A percentile compares a stretch with the other conserved stretches of the same genome.
phyloP scores from a whole-genome alignment of 2,888 invertebrate genomes.

The Platycheirus albimanus region DNA sequence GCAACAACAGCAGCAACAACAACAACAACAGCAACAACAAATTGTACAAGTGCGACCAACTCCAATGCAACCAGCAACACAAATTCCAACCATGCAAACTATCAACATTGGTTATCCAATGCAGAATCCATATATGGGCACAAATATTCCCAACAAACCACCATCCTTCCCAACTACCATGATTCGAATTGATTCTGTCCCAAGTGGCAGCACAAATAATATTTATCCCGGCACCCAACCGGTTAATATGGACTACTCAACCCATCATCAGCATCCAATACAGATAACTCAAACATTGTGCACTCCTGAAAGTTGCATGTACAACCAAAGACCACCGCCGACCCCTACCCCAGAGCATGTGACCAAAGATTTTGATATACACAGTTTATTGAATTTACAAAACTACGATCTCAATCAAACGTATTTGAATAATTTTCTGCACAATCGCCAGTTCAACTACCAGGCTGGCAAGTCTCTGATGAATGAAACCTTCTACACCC shows the following conservation, averaged over 20 bases:
- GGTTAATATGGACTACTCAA: slow-evolving; percentile 45
- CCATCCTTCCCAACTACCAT: slow-evolving; percentile 7
- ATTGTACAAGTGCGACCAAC: not conserved
- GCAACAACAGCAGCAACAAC: too few relatives aligned
- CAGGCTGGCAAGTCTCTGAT: slow-evolving; percentile 45
- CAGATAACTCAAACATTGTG: slow-evolving; percentile 53
- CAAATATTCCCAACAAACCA: slow-evolving; percentile 6
- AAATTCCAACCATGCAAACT: slow-evolving; percentile 28
- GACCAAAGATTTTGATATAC: slow-evolving; percentile 52
- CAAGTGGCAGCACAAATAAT: slow-evolving; percentile 32
- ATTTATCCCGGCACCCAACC: slow-evolving; percentile 41
- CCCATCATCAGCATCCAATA: slow-evolving; percentile 49
- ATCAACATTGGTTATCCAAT: slow-evolving; percentile 38
- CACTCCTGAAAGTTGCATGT: slow-evolving; percentile 40
- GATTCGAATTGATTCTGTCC: slow-evolving; percentile 26
- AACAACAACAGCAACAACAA: not conserved
- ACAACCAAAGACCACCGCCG: slow-evolving; percentile 53
- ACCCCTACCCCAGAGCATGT: slow-evolving; percentile 62
- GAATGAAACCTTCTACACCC: slow-evolving; percentile 31
- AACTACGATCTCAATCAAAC: slow-evolving; percentile 60
- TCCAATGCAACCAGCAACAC: not conserved
- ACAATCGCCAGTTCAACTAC: slow-evolving; percentile 60
- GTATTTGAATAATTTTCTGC: slow-evolving; percentile 53
- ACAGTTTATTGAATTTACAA: slow-evolving; percentile 58
- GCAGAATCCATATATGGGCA: slow-evolving; percentile 5